Evolutionary conservation across 1,140 invertebrate species (phyloP).

Genomic region (Cotesia typhae): DNA sequence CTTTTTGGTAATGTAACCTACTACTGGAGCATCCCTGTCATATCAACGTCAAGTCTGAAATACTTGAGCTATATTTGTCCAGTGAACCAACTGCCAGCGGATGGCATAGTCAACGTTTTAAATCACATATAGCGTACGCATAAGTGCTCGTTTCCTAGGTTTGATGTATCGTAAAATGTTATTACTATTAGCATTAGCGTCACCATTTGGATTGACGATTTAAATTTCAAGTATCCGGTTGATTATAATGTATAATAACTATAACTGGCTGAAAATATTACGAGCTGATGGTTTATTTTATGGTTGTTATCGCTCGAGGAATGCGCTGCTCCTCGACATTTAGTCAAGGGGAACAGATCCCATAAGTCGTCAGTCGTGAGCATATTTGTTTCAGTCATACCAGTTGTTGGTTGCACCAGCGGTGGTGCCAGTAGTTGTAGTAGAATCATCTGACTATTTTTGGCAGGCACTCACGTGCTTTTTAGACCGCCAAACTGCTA

Average conservation of each 20-base stretch:
- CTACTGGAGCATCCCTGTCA: slow-evolving; percentile 44
- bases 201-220: not conserved
- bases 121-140: slow-evolving; percentile 26
- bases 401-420: not conserved
- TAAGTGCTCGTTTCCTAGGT: slow-evolving; percentile 40
- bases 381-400: not conserved
- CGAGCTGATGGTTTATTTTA: not conserved
- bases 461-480: slow-evolving; percentile 25
- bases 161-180: slow-evolving; percentile 17
- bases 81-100: slow-evolving; percentile 41
- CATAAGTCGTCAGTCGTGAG: not conserved
- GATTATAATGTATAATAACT: not conserved
- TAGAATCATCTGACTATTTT: slow-evolving; percentile 24
- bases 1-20: not conserved
- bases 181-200: not conserved
- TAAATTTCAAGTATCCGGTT: slow-evolving; percentile 4
- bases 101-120: slow-evolving; percentile 11
- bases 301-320: slow-evolving; percentile 10
- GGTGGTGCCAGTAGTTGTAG: no score
- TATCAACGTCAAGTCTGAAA: slow-evolving; percentile 57
- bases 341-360: slow-evolving; percentile 12
- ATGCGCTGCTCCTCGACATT: slow-evolving; percentile 15
- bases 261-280: not conserved
- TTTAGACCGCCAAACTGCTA: slow-evolving; percentile 34
- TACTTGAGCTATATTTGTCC: slow-evolving; percentile 54